Evolutionary conservation across 2,888 invertebrate genomes (phyloP).

Genomic region (Dryocosmus kuriphilus): DNA sequence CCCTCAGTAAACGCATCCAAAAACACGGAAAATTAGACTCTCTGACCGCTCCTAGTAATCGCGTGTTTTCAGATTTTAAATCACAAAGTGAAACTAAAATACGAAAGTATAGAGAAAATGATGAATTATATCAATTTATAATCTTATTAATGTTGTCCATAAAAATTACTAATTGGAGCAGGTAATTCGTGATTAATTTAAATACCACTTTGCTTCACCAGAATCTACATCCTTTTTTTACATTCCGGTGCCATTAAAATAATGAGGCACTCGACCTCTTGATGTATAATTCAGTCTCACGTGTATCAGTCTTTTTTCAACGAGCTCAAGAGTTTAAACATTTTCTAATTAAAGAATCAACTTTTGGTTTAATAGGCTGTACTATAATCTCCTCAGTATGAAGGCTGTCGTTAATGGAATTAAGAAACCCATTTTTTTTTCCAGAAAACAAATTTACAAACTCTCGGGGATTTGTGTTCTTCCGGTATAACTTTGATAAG

Average conservation of each 20-base stretch:
- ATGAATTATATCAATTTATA: background rate
- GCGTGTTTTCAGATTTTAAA: background rate
- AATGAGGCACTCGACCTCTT: conserved; percentile 6
- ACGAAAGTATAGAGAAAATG: background rate
- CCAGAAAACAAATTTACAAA: conserved; percentile 1
- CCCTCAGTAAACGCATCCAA: conserved; percentile 1
- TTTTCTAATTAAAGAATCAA: conserved; percentile 6
- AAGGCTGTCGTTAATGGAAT: background rate
- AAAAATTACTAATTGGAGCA: conserved; percentile 1
- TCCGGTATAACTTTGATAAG: conserved; percentile 19
- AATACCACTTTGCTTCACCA: background rate
- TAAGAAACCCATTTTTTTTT: background rate
- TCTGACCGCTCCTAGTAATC: background rate
- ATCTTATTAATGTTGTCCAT: background rate
- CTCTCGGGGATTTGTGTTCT: background rate
- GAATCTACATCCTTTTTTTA: conserved; percentile 3
- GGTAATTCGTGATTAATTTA: conserved; percentile 6
- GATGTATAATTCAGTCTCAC: conserved; percentile 2
- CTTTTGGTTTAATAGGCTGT: background rate
- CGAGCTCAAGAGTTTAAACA: background rate
- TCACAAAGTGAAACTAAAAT: background rate
- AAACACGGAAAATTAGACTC: conserved; percentile 25
- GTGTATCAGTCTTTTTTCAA: background rate
- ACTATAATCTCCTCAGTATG: background rate
- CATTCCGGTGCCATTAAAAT: conserved; percentile 7